Evolutionary conservation across 2,888 invertebrate genomes (phyloP), one percentile per base, ranked within the genome.

Genomic region (Dryococelus australis): DNA sequence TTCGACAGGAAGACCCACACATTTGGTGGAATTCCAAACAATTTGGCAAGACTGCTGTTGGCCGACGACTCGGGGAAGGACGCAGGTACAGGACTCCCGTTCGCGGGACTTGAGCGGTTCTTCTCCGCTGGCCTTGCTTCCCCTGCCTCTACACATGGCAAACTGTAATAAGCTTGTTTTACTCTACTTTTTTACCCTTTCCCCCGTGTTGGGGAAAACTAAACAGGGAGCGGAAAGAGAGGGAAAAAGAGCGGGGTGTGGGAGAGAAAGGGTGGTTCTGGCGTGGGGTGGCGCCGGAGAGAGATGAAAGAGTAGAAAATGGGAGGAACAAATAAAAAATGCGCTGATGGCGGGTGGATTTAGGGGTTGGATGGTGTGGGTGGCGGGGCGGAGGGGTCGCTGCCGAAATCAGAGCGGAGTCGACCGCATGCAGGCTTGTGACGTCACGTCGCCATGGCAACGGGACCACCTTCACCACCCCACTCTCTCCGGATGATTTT

Each of bases 161-260:
- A 87, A 87, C 87, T 87, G 86, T 87, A 87, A 85, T 87, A 86
- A 87, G 85, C 78, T 87, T 87, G 87, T 87, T 85, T 87, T 87
- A 80, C 28, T 86, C 13, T 81, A 51, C 43, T 87, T 85, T 85
- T 20, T 47, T 83, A 43, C 35, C 35, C 47, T 43, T 13, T 47
- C 53, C 53, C n/a, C 51, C 83, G 35, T 84, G 87, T 87, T 87
- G 83, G 83, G 83, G 35, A 83, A 83, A 83, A 83, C 43, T 83
- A 43, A 83, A 83, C 83, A 83, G 83, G 1, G 85, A 20, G 28
- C 12, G 53, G 27, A 16, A 28, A 65, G 16, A 47, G 47, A 53
- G 24, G 27, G n/a, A 53, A 85, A 85, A 85, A 51, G 16, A 24
- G 85, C 24, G 65, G 65, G 65, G 47, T 12, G 47, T 47, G 47